Evolutionary conservation across 2,888 invertebrate genomes (phyloP), one percentile per base, ranked within the genome.

Genomic region (Epistrophe grossulariae): DNA sequence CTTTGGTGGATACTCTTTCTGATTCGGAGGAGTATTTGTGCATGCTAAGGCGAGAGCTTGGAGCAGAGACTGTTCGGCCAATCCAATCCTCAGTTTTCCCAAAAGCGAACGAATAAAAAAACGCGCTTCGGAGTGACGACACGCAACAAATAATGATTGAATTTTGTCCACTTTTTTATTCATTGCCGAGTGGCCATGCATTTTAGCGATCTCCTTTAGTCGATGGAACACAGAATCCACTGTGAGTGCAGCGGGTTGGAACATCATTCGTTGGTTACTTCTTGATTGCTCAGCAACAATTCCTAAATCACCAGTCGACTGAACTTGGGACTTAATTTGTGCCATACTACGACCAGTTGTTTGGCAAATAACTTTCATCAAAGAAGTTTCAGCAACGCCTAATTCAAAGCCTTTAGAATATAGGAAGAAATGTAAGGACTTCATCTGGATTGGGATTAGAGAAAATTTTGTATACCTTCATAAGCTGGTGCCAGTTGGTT

Each of bases 401-500:
- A 98, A 93, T 92, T 98, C 98, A 35, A 97, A 89, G 38, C 95
- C 95, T 95, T 0, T 9, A 8, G 7, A 79, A 4, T 1, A 10
- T 3, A 38, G 74, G 13, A 8, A n/a, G 8, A 40, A 57, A 9
- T 13, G 2, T n/a, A 4, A 19, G 2, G n/a, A 28, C 11, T 17
- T 35, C 1, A 24, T n/a, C 0, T 5, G 6, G 6, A 1, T 19
- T 3, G 15, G 1, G 5, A 38, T 4, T 13, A n/a, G 17, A 15
- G 17, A 40, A 6, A 3, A n/a, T 31, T 5, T 31, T 24, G 9
- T 40, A 91, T 91, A 93, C 98, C 99, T 93, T 98, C 97, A 92
- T 99, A 99, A 0, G 99, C 98, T 0, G 99, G 99, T 0, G 98
- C 99, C 59, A 99, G 93, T 92, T 97, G 97, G 93, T 99, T 99